phyloP scores from a whole-genome alignment of 2,888 invertebrate species.

The Hartigia nigra region DNA sequence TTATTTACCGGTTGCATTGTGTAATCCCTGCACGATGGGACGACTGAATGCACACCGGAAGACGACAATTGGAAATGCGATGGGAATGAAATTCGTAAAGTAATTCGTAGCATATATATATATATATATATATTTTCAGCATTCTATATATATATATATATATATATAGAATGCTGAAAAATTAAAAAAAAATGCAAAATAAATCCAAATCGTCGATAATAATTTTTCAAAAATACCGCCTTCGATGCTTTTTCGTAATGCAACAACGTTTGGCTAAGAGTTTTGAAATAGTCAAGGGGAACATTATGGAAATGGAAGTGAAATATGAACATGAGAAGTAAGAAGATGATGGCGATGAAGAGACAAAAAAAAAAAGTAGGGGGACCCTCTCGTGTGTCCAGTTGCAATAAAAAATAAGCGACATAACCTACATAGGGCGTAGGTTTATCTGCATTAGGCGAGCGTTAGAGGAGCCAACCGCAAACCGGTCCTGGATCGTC shows the following conservation, averaged over 20 bases:
- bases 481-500: constrained; percentile 51
- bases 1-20: not conserved
- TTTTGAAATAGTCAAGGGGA: not conserved
- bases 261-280: not conserved
- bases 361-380: not conserved
- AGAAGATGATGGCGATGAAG: not conserved
- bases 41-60: not conserved
- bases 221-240: not conserved
- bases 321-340: not conserved
- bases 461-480: constrained; percentile 51
- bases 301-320: not conserved
- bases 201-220: not conserved
- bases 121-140: too few species aligned
- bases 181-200: too few species aligned
- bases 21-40: not conserved
- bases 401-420: constrained; percentile 48
- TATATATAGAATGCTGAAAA: too few species aligned
- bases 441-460: constrained; percentile 46
- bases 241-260: not conserved
- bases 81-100: not conserved
- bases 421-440: constrained; percentile 39
- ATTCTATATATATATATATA: too few species aligned
- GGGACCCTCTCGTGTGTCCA: constrained; percentile 7
- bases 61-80: not conserved
- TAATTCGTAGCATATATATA: not conserved